phyloP scores from a whole-genome alignment of 2,888 invertebrate genomes.

The Leptarthrus brevirostris region DNA sequence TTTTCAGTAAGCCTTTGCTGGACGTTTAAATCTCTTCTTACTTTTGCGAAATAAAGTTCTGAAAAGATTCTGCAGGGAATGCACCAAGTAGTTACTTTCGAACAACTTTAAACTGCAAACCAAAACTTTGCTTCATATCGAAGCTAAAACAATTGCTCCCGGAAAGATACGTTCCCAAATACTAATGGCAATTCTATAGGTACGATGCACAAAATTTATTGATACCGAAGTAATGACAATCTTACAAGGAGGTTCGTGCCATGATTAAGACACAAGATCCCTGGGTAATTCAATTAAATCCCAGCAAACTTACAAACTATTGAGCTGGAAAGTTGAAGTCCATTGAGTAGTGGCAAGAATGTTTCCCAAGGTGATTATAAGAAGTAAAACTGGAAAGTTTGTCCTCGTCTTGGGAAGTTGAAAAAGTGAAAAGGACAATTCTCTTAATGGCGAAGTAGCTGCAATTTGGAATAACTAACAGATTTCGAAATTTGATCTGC shows the following conservation, averaged over 20 bases:
- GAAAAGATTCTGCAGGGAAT: not conserved
- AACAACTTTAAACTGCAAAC: not conserved
- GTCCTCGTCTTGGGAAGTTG: not conserved
- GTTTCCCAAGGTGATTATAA: not conserved
- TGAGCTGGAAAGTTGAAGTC: not conserved
- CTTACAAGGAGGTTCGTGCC: not conserved
- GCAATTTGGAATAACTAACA: not conserved
- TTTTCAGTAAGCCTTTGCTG: not conserved
- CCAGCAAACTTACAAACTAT: not conserved
- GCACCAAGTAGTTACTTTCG: not conserved
- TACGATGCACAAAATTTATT: not conserved
- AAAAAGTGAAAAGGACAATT: not conserved
- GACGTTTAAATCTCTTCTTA: not conserved
- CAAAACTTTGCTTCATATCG: not conserved
- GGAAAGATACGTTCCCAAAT: not conserved
- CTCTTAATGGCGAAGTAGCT: not conserved
- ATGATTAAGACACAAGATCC: not conserved
- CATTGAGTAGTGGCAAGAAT: not conserved
- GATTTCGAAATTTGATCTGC: not conserved
- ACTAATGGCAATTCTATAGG: not conserved
- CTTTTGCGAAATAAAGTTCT: not conserved
- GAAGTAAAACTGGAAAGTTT: slow-evolving; percentile 1
- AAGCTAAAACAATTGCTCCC: not conserved
- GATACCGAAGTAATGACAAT: not conserved
- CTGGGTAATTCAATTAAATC: slow-evolving; percentile 1